Base-by-base conservation (phyloP, 2,888 invertebrate genomes). In the Neoitamus cyanurus region DNA sequence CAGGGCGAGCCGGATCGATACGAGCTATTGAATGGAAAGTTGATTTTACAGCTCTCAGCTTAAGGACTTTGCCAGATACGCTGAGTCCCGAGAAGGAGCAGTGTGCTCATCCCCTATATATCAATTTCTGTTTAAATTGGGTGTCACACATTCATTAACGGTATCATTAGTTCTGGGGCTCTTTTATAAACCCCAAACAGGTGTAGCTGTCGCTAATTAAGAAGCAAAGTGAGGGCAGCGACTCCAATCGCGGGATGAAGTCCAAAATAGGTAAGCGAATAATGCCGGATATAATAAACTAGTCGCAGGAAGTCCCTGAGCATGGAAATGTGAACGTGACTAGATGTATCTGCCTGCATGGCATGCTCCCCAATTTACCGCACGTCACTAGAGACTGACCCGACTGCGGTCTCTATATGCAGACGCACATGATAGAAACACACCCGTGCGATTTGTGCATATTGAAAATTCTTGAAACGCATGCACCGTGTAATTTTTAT, bases 401-500 rank as follows among this genome's bases (percentile, higher is more conserved):
- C 15, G 15, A 48, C 20, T 3, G 48, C 15, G 46, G n/a, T 48
- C 48, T 48, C 48, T 48, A 7, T 46, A 7, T 48, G 48, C 48
- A 48, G 3, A 20, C 48, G 20, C 15, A 20, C 46, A 15, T n/a
- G 20, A 20, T 1, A 48, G 48, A 48, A 48, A 7, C 48, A 48
- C 48, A 48, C 6, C 7, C 48, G 31, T 72, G 72, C 72, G 34
- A 72, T 72, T 34, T 72, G 72, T 72, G 34, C 31, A 34, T 31
- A 34, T 31, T 34, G 72, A 72, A 72, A 72, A n/a, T 31, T 72
- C 34, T 34, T 72, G 31, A n/a, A 34, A 34, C 30, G 68, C 72
- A 34, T 36, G 15, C 31, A 72, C 31, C 72, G 72, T 72, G 72
- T 34, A 34, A 72, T 72, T 72, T 72, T 34, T 72, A 72, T 72